Percentiles rank a stretch among this genome's conserved stretches.
Conservation (phyloP, 2,797 vertebrate species). For the Danio aesculapii region DNA sequence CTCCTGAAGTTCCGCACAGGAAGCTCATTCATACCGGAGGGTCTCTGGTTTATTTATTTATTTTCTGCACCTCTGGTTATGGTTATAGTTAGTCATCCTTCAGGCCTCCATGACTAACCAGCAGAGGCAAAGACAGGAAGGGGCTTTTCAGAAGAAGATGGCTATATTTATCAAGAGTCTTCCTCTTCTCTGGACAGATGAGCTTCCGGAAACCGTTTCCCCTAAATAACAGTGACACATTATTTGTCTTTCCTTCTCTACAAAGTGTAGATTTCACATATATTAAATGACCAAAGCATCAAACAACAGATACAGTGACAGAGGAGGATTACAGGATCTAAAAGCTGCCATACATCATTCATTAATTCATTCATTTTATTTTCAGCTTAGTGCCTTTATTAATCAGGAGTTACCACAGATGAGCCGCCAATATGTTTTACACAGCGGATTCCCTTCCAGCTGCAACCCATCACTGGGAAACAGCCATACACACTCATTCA, state of each 20-base stretch:
- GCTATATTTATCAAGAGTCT: constrained; percentile 2
- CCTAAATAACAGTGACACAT: constrained; percentile 7
- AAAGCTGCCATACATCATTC: too few species aligned
- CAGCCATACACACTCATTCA: too few species aligned
- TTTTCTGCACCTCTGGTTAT: neutral
- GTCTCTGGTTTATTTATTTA: neutral
- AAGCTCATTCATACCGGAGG: neutral
- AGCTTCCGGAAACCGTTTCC: constrained; percentile 18
- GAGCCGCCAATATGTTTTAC: too few species aligned
- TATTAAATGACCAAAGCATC: neutral
- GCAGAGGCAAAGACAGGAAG: neutral
- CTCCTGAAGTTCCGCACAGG: neutral
- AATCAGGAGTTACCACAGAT: too few species aligned
- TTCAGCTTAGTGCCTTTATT: too few species aligned
- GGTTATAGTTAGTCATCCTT: constrained; percentile 10
- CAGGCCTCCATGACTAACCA: constrained; percentile 1
- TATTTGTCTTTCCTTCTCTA: neutral
- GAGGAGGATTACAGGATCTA: too few species aligned
- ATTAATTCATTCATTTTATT: too few species aligned
- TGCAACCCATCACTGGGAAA: too few species aligned
- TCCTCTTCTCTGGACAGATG: constrained; percentile 18
- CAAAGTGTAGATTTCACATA: neutral
- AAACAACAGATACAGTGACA: neutral
- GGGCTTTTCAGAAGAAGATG: neutral
- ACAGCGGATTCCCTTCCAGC: too few species aligned